Evolutionary conservation across 1,140 invertebrate genomes (phyloP), one percentile per base, ranked within the genome.

Genomic region (Oncopodura yosiiana): DNA sequence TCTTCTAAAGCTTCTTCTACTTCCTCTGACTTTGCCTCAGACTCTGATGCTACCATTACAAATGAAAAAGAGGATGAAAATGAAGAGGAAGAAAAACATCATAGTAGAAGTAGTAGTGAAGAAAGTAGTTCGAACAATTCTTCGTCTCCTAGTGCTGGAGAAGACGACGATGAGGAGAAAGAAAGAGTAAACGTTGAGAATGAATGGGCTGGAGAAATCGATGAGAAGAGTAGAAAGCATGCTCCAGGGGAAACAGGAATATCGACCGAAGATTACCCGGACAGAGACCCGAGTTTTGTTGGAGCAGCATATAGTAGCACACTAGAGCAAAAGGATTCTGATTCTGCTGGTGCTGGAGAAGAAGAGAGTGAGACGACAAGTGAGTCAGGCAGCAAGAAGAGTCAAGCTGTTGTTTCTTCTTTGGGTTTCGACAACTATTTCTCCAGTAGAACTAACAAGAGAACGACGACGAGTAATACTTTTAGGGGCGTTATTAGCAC

Each of bases 201-300:
- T 37, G 46, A 58, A 44, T 45, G 39, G 30, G 24, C 18, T 27
- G n/a, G 44, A 24, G 18, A 26, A 44, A 56, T 50, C 49, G 59
- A 49, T 61, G 32, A 24, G 38, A 36, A 14, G 19, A 36, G 30
- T 49, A 44, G 44, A 49, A 49, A 32, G 53, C 59, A 56, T 61
- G 59, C 49, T 56, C 59, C 49, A 52, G 39, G 53, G 49, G 53
- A 56, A 61, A 56, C 53, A 29, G 53, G 53, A 53, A 56, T 61
- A 61, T 61, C 59, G 59, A 61, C 59, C 59, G 45, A 52, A 52
- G 44, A 58, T 46, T 58, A 51, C 56, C 49, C 32, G 49, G 56
- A 50, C 42, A 29, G 29, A 44, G 39, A 53, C 26, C 49, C 26
- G 49, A 8, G 6, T 34, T n/a, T n/a, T n/a, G n/a, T n/a, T n/a